Percentiles rank a stretch among this genome's conserved stretches.
These are phyloP conservation scores for Cebus imitator DNA, from an alignment of 2,113 vertebrate species.

Conservation along the genomic window DNA sequence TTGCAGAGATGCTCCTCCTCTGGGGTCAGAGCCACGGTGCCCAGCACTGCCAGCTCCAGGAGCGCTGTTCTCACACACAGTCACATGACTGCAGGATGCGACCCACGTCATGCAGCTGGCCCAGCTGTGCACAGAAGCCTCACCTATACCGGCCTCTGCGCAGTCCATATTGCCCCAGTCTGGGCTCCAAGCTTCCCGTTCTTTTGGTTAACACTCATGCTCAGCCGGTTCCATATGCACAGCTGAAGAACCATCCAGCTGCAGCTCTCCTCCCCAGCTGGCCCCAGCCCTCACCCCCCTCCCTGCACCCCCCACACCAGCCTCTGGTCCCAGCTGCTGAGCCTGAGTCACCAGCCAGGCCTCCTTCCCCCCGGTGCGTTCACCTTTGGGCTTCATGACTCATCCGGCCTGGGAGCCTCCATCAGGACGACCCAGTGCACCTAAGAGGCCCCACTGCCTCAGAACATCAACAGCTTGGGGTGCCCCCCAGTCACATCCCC, in stretches of 20 bases:
- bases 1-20: too few species aligned
- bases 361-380: neutral
- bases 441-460: neutral
- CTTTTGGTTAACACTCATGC: neutral
- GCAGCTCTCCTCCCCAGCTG: neutral
- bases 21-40: too few species aligned
- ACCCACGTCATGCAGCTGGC: too few species aligned
- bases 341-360: neutral
- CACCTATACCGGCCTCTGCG: accelerated
- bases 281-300: accelerated
- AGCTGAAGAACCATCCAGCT: too few species aligned
- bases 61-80: neutral
- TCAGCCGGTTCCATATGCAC: neutral
- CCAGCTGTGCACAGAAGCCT: too few species aligned
- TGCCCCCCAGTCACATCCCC: too few species aligned
- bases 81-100: too few species aligned
- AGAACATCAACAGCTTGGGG: neutral
- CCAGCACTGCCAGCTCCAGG: accelerated
- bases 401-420: neutral
- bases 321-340: neutral
- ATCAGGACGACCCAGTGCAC: neutral
- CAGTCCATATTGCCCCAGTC: accelerated
- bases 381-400: neutral
- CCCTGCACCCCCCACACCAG: neutral
- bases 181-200: neutral